Evolutionary conservation across 2,797 vertebrate genomes (phyloP).

Genomic region (Galagoides demidoff): DNA sequence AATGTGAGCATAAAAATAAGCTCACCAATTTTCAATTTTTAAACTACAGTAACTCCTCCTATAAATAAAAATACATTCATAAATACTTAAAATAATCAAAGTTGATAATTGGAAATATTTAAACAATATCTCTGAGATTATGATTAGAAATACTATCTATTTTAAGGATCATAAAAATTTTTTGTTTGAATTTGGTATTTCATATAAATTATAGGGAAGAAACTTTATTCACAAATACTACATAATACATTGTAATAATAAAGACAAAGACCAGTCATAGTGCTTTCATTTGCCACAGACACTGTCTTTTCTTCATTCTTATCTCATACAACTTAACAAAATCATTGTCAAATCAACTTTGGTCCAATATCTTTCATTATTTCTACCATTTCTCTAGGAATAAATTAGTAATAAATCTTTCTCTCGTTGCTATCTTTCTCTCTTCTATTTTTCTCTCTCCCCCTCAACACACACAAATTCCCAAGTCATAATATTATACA

Average conservation of each 20-base stretch:
- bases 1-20: too few species aligned
- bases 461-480: rapidly evolving
- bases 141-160: neutral
- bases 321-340: neutral
- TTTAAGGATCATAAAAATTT: neutral
- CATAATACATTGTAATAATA: neutral
- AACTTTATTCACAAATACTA: neutral
- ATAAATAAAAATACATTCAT: neutral
- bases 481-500: neutral
- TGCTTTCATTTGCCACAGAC: neutral
- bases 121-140: neutral
- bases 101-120: neutral
- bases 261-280: rapidly evolving
- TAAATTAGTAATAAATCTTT: neutral
- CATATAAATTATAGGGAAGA: neutral
- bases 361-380: neutral
- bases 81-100: neutral
- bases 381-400: neutral
- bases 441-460: rapidly evolving
- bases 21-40: too few species aligned
- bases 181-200: neutral
- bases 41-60: neutral
- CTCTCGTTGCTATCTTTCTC: neutral
- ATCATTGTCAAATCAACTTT: neutral
- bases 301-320: neutral